phyloP scores from a whole-genome alignment of 2,113 vertebrate genomes.

The Leiothrix lutea region DNA sequence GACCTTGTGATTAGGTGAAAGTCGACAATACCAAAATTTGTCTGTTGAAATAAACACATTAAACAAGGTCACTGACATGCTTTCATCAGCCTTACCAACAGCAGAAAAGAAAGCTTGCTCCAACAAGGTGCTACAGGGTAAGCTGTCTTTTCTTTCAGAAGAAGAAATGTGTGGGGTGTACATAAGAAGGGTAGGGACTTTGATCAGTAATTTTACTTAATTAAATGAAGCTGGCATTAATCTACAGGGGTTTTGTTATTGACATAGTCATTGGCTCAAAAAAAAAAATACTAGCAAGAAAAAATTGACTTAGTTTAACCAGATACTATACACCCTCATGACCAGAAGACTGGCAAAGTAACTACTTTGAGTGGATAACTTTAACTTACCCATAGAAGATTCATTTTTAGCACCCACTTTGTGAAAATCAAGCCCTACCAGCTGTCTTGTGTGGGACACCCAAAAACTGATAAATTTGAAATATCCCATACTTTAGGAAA shows the following conservation, averaged over 20 bases:
- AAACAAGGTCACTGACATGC: neutral
- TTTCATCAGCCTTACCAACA: neutral
- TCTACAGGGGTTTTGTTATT: neutral
- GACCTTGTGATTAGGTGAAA: conserved; percentile 99
- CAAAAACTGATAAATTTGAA: conserved; percentile 10
- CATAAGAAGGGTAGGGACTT: neutral
- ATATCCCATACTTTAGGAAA: conserved; percentile 23
- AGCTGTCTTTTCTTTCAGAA: neutral
- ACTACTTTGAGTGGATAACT: neutral
- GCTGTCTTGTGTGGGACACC: conserved; percentile 45
- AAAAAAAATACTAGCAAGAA: neutral
- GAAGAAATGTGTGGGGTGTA: neutral
- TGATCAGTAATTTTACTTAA: neutral
- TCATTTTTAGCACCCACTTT: neutral
- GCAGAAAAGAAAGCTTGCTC: neutral
- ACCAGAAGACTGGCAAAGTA: neutral
- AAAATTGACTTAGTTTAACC: neutral
- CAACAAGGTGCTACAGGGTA: neutral
- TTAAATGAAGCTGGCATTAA: neutral
- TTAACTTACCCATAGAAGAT: neutral
- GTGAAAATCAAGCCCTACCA: conserved; percentile 20
- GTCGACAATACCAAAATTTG: conserved; percentile 98
- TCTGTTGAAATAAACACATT: conserved; percentile 73
- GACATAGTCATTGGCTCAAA: neutral
- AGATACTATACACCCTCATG: neutral